Conservation (phyloP, 1,140 invertebrate genomes). For the Drosophila mauritiana region DNA sequence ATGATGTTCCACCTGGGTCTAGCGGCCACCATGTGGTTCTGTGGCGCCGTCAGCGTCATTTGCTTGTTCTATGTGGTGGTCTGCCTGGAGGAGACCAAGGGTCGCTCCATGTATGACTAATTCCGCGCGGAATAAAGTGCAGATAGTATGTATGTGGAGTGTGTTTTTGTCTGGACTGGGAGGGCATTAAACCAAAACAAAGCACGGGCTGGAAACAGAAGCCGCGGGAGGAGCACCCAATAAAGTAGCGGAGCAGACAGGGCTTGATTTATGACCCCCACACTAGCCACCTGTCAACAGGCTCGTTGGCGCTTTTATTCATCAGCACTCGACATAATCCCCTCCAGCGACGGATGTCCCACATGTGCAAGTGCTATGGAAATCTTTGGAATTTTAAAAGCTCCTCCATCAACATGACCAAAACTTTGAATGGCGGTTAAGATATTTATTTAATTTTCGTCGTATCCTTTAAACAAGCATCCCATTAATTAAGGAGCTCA, state of each 20-base stretch:
- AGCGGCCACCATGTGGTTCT: constrained; percentile 76
- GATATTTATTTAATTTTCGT: no score
- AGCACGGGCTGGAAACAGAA: constrained; percentile 26
- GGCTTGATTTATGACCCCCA: constrained; percentile 65
- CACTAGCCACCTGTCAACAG: constrained; percentile 17
- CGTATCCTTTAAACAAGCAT: no score
- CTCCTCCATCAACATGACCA: no score
- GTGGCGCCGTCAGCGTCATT: constrained; percentile 48
- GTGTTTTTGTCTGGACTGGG: not conserved
- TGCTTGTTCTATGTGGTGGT: constrained; percentile 68
- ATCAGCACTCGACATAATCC: constrained; percentile 53
- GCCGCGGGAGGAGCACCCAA: constrained; percentile 10
- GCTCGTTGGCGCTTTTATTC: constrained; percentile 52
- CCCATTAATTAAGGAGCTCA: no score
- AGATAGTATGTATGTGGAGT: not conserved
- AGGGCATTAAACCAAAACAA: constrained; percentile 70
- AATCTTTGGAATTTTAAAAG: not conserved
- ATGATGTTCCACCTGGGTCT: constrained; percentile 69
- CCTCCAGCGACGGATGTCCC: not conserved
- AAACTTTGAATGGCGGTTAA: no score
- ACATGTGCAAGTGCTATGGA: not conserved
- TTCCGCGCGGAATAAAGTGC: constrained; percentile 13
- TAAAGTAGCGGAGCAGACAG: constrained; percentile 49
- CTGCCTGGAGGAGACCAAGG: constrained; percentile 76
- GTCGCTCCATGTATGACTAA: constrained; percentile 70